Evolutionary conservation across 1,140 invertebrate genomes (phyloP).

Genomic region (Copidosoma floridanum): DNA sequence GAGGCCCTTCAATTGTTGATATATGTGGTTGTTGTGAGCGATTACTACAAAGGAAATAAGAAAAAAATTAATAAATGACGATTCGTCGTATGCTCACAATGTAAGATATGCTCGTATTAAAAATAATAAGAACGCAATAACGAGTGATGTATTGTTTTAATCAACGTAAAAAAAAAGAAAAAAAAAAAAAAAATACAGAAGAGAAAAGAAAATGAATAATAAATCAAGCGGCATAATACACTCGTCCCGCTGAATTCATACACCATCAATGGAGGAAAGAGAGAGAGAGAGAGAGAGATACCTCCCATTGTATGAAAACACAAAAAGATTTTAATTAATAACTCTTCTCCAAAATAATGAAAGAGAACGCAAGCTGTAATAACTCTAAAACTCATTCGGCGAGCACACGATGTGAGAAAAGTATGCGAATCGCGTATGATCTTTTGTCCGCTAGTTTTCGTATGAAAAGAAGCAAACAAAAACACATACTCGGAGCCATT

Average conservation of each 20-base stretch:
- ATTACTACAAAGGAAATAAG: no score
- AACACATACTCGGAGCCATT: no score
- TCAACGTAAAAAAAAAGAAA: not conserved
- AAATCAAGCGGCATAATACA: slow-evolving; percentile 6
- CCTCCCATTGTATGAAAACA: slow-evolving; percentile 4
- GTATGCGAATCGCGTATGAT: no score
- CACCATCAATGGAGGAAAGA: slow-evolving; percentile 8
- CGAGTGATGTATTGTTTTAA: not conserved
- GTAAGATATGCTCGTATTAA: no score
- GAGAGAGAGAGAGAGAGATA: no score
- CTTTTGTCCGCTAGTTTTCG: no score
- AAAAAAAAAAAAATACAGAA: not conserved
- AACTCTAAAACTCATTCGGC: slow-evolving; percentile 20
- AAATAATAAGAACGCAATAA: not conserved
- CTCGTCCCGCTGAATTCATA: slow-evolving; percentile 10
- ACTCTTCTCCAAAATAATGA: no score
- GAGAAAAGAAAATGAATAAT: slow-evolving; percentile 5
- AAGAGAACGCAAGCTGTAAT: slow-evolving; percentile 14
- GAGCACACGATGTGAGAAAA: no score
- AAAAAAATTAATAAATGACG: no score
- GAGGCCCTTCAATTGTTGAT: no score
- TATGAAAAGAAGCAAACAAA: slow-evolving; percentile 4
- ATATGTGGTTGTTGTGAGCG: no score
- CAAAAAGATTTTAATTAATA: slow-evolving; percentile 20
- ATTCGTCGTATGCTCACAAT: no score